Conservation (phyloP, 1,140 invertebrate genomes). For the Aporrectodea caliginosa region DNA sequence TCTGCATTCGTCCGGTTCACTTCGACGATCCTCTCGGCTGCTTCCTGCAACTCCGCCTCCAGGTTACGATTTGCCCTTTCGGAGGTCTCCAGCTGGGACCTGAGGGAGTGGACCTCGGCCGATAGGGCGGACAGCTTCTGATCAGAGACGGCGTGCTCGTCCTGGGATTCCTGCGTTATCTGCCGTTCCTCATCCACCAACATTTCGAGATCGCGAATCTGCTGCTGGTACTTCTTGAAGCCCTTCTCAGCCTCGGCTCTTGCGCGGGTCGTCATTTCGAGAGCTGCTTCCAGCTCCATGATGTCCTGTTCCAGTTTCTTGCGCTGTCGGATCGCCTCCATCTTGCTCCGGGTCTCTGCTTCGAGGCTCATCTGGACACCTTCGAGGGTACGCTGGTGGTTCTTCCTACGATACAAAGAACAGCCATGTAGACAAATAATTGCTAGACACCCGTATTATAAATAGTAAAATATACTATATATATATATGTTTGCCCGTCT, state of each 20-base stretch:
- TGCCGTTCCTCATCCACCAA: neutral
- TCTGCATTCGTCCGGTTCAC: conserved; percentile 85
- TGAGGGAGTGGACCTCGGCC: conserved; percentile 93
- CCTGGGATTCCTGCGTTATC: conserved; percentile 69
- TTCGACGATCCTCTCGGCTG: conserved; percentile 95
- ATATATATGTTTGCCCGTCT: too few relatives aligned
- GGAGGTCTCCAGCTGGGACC: conserved; percentile 83
- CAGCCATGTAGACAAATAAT: too few relatives aligned
- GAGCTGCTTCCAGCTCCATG: conserved; percentile 96
- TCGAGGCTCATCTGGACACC: conserved; percentile 98
- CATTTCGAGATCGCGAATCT: conserved; percentile 59
- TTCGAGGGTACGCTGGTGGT: conserved; percentile 96
- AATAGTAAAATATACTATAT: too few relatives aligned
- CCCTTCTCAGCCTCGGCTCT: conserved; percentile 99
- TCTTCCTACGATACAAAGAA: too few relatives aligned
- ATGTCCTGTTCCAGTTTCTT: conserved; percentile 99
- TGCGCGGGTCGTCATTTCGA: conserved; percentile 70
- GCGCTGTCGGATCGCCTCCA: conserved; percentile 98
- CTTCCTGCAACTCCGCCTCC: conserved; percentile 91
- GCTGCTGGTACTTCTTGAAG: conserved; percentile 94
- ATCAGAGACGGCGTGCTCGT: conserved; percentile 64
- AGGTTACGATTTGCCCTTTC: conserved; percentile 93
- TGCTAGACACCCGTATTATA: too few relatives aligned
- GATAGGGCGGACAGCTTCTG: conserved; percentile 89
- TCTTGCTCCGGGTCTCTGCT: conserved; percentile 97